Evolutionary conservation across 92 coral and sea anemone species (phyloP).

Genomic region (Phenganax marumi): DNA sequence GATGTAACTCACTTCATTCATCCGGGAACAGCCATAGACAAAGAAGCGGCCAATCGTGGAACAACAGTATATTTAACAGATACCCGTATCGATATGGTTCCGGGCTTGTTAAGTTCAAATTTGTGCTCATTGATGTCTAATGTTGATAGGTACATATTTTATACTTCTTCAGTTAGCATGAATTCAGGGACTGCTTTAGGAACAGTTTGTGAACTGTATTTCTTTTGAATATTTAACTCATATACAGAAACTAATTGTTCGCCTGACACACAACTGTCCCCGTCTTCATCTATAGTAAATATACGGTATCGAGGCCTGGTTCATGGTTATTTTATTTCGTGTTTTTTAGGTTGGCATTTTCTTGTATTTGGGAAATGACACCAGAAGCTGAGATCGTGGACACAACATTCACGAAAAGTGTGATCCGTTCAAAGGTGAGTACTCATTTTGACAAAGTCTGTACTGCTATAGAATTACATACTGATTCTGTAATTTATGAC

Average conservation of each 20-base stretch:
- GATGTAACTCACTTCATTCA: constrained; percentile 95
- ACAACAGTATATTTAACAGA: constrained; percentile 94
- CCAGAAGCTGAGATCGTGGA: constrained; percentile 76
- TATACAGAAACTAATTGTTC: too few relatives aligned
- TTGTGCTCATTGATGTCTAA: constrained; percentile 88
- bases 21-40: constrained; percentile 90
- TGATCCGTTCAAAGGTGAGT: constrained; percentile 81
- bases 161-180: not conserved
- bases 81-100: constrained; percentile 98
- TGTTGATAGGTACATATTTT: constrained; percentile 74
- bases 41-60: constrained; percentile 87
- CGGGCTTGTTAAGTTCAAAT: constrained; percentile 82
- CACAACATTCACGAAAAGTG: constrained; percentile 80
- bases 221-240: too few relatives aligned
- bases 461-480: too few relatives aligned
- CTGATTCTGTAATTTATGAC: too few relatives aligned
- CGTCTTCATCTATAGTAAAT: not conserved
- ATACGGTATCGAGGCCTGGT: not conserved
- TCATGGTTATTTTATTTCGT: not conserved
- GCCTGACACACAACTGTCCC: too few relatives aligned
- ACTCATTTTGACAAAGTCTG: not conserved
- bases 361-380: constrained; percentile 94
- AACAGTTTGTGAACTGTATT: not conserved
- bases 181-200: not conserved
- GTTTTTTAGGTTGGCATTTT: constrained; percentile 77